Evolutionary conservation across 2,797 vertebrate genomes (phyloP), one percentile per base, ranked within the genome.

Genomic region (Sebastes steindachneri): DNA sequence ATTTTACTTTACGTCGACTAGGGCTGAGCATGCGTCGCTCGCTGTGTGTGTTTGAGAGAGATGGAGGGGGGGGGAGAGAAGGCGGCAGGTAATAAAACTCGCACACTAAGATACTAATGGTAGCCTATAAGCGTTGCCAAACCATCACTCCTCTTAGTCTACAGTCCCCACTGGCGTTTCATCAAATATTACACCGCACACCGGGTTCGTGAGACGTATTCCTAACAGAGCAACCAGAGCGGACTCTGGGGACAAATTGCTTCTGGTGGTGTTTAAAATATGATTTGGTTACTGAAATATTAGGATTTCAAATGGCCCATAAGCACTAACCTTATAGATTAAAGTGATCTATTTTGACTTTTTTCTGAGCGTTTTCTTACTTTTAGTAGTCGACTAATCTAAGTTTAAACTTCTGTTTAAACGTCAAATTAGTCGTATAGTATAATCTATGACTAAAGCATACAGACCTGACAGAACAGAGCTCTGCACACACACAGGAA

Each of bases 401-500:
- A 19, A 19, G 48, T n/a, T n/a, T 51, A 51, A 51, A 51, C 48
- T 51, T 51, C 8, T 4, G 19, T 51, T 51, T 51, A 51, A 51
- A 51, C 3, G 19, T 51, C 19, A 51, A 51, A 51, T 19, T n/a
- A n/a, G 48, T 51, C 19, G 7, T 57, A 37, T n/a, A 63, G 17
- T 31, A 17, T 57, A 3, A 68, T 57, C 59, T 59, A 26, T 53
- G 21, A 58, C 10, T 7, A n/a, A 41, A 55, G 3, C 68, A 35
- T 75, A 33, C n/a, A 66, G 65, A 53, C 48, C 55, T 69, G 54
- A 67, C 41, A 80, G 25, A 58, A 25, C 7, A 23, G 28, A 69
- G 26, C 58, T 69, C 41, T 51, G 21, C 74, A 78, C 54, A 86
- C 69, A 65, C 35, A 58, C 62, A 64, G 17, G 23, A 33, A 5